Conservation (phyloP, 2,888 invertebrate species). For the Chaetogeoica ovagalla region DNA sequence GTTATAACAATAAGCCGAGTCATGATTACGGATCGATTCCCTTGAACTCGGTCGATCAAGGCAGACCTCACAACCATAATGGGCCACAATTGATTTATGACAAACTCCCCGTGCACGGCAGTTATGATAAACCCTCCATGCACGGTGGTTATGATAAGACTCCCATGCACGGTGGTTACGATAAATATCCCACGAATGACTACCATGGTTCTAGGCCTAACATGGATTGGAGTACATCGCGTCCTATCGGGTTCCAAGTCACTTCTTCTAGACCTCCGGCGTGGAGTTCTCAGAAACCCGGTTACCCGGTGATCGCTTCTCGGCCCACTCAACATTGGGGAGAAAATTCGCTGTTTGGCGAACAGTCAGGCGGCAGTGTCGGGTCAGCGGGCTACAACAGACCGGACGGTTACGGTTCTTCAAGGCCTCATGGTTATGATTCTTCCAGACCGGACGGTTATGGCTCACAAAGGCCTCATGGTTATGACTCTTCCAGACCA, state of each 20-base stretch:
- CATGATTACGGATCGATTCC: constrained; percentile 25
- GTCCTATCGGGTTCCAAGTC: constrained; percentile 8
- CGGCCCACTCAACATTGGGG: constrained; percentile 45
- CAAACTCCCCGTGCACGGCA: neutral
- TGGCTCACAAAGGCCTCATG: neutral
- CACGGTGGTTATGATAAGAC: neutral
- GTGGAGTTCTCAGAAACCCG: constrained; percentile 17
- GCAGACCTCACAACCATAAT: neutral
- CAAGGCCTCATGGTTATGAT: constrained; percentile 9
- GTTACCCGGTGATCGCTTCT: constrained; percentile 19
- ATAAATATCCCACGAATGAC: neutral
- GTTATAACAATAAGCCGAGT: constrained; percentile 5
- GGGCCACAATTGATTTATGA: neutral
- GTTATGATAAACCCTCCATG: neutral
- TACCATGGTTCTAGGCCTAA: constrained; percentile 13
- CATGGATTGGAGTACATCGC: constrained; percentile 5
- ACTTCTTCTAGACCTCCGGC: neutral
- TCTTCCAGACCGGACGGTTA: neutral
- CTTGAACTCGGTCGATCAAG: neutral
- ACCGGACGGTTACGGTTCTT: neutral
- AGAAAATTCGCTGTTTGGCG: constrained; percentile 26
- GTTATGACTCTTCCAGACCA: neutral
- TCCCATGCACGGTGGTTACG: neutral
- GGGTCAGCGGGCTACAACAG: neutral
- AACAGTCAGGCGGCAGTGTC: neutral